Base-by-base conservation (phyloP, 2,113 vertebrate genomes). In the Meriones unguiculatus region DNA sequence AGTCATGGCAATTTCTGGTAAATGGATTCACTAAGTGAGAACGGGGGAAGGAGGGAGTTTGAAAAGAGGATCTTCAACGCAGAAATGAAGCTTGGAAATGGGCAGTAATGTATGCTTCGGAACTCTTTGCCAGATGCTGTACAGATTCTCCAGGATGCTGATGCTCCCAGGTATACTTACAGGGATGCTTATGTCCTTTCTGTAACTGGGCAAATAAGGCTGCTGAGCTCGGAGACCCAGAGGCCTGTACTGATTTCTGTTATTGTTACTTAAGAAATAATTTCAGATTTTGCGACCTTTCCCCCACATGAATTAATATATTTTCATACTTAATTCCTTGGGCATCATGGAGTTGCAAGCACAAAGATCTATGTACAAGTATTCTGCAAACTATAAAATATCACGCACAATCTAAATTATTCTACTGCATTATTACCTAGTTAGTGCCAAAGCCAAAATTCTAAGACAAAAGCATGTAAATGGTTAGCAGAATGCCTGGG, bases 21-120 rank as follows among this genome's bases (percentile, higher is more conserved):
- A 96, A 62, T 89, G 54, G 65, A 94, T 67, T 97, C 96, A 75
- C 95, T 94, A 69, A 95, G 91, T 96, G 82, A 90, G 57, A 93
- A 93, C 54, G 46, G 35, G 20, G 17, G 52, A 81, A 41, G 52
- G 11, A 81, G 50, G 59, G n/a, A 87, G 20, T 41, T 82, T 64
- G 85, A 86, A 50, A 62, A 75, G 67, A 59, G 84, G 75, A 93
- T 59, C 78, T 92, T 90, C 62, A 67, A 73, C 91, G 72, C 35
- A 80, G 72, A 97, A 96, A 89, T 97, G 87, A 90, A 97, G 77
- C 87, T 94, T 38, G 10, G 41, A 94, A 94, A 92, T 89, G 91
- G 52, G 62, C 93, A 62, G 64, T 87, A 52, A 90, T 67, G 50
- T 72, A 17, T 50, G 59, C 28, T 13, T 2, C 1, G 28, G 54